These are phyloP conservation scores for Gymnosoma rotundatum DNA, from an alignment of 2,888 invertebrate species.

Conservation along the genomic window DNA sequence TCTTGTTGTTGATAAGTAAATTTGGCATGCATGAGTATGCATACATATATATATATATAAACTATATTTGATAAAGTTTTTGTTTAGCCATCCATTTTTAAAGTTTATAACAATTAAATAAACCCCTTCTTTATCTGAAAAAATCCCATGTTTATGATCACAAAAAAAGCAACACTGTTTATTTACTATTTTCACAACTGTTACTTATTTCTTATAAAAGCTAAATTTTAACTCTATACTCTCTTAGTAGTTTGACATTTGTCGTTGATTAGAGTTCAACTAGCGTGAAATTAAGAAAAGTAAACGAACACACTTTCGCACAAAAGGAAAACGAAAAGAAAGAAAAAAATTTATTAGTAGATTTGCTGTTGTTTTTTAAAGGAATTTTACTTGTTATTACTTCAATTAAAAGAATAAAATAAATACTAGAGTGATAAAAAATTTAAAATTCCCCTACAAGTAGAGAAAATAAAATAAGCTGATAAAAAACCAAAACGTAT, in stretches of 20 bases:
- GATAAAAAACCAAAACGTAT: constrained; percentile 8
- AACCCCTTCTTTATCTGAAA: constrained; percentile 27
- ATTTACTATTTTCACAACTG: constrained; percentile 45
- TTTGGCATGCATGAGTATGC: background rate
- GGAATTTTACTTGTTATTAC: constrained; percentile 55
- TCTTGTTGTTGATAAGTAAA: too few species aligned
- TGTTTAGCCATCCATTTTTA: background rate
- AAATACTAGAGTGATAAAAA: constrained; percentile 37
- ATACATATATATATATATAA: background rate
- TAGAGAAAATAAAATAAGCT: background rate
- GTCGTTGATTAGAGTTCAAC: constrained; percentile 61
- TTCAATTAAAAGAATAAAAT: constrained; percentile 13
- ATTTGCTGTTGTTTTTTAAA: constrained; percentile 31
- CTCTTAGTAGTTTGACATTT: constrained; percentile 70
- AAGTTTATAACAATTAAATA: background rate
- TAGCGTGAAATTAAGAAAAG: constrained; percentile 55
- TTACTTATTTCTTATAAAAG: constrained; percentile 61
- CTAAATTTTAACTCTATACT: constrained; percentile 40
- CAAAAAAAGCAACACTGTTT: constrained; percentile 54
- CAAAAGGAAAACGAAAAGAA: constrained; percentile 32
- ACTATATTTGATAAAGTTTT: too few species aligned
- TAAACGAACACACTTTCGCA: constrained; percentile 27
- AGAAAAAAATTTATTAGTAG: constrained; percentile 49
- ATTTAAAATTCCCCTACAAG: constrained; percentile 28
- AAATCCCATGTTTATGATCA: constrained; percentile 15